Evolutionary conservation across 2,113 vertebrate genomes (phyloP), one percentile per base, ranked within the genome.

Genomic region (Sceloporus undulatus): DNA sequence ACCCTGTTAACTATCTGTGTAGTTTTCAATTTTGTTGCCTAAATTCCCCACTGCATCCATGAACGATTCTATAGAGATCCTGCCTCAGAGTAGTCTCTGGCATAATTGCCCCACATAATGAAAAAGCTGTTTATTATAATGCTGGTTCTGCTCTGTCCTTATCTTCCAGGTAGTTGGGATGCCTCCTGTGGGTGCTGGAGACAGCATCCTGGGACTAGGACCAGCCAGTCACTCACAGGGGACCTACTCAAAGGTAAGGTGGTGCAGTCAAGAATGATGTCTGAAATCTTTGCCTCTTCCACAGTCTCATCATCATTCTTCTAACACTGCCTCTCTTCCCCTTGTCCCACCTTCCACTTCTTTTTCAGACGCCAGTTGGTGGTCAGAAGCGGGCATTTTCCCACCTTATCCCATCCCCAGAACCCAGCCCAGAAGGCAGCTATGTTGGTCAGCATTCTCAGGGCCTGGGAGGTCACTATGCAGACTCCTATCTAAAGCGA

Each of bases 371-470:
- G 42, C 98, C 98, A 1, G 90, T 98, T 3, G 97, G 98, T 1
- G 97, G 98, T 89, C 98, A 98, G 94, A 99, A 99, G 91, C 96
- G 98, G 1, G 96, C 97, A n/a, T 98, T 98, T 90, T 97, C 98
- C n/a, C 97, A 97, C 73, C 96, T 99, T 85, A 97, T 99, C 92
- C 98, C 98, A 0, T 98, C 98, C 1, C 98, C 98, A 0, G 98
- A 99, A 94, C 98, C 98, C 25, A 98, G 98, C 91, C 98, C 98
- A 0, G 98, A 98, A 92, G 98, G 98, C 0, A 95, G 98, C 83
- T 99, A 99, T 8, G 97, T 98, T 81, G 98, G 98, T 66, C 98
- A 99, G 95, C 98, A 99, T 91, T 99, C 98, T 42, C 98, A 98
- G 92, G 98, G 98, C 90, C 97, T 99, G 0, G 98, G 98, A 0